These are phyloP conservation scores for Istiophorus platypterus DNA, from an alignment of 2,113 vertebrate genomes.

Conservation along the genomic window DNA sequence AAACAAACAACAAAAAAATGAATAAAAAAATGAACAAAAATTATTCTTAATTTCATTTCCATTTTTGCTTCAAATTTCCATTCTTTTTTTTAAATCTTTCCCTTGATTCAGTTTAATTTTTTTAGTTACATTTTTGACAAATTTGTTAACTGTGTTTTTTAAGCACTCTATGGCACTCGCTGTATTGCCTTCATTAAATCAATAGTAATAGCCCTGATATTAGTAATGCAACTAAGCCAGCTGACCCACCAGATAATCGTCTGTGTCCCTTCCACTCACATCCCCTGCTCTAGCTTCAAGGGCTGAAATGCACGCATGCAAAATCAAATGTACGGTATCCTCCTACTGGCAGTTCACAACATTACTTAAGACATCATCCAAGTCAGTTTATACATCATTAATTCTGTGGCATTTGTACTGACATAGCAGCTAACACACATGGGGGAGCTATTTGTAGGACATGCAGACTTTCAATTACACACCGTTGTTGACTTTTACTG, in stretches of 20 bases:
- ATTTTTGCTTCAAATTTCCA: background rate
- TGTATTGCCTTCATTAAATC: background rate
- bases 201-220: background rate
- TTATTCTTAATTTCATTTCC: too few relatives aligned
- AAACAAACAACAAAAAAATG: too few relatives aligned
- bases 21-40: too few relatives aligned
- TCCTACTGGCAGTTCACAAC: background rate
- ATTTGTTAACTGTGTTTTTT: too few relatives aligned
- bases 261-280: background rate
- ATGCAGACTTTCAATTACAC: background rate
- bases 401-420: background rate
- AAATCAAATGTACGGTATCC: constrained; percentile 6
- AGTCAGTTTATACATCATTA: constrained; percentile 7
- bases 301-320: background rate
- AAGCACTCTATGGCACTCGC: too few relatives aligned
- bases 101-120: too few relatives aligned
- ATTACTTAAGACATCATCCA: background rate
- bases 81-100: too few relatives aligned
- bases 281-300: background rate
- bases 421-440: background rate
- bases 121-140: background rate
- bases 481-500: background rate
- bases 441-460: background rate
- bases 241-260: background rate
- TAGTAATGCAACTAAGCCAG: background rate